Evolutionary conservation across 1,140 invertebrate genomes (phyloP).

Genomic region (Leptinotarsa texana): DNA sequence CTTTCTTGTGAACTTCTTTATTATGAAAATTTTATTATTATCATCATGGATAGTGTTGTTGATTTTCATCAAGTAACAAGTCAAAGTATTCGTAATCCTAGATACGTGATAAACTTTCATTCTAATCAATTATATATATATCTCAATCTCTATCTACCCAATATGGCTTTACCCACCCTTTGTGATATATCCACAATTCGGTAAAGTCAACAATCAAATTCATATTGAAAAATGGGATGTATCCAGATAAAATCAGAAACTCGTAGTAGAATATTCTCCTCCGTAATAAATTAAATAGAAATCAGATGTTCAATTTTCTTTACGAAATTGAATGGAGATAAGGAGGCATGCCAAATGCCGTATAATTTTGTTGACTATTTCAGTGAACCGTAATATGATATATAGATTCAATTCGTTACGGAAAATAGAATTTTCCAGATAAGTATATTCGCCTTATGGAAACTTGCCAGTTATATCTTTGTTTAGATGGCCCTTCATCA

Average conservation of each 20-base stretch:
- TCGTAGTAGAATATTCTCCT: background rate
- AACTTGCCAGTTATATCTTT: background rate
- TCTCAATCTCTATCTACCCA: too few species aligned
- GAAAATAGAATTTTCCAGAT: conserved; percentile 56
- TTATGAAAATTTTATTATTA: too few species aligned
- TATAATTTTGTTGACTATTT: conserved; percentile 30
- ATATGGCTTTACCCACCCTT: too few species aligned
- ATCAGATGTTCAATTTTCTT: conserved; percentile 19
- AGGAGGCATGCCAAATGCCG: conserved; percentile 28
- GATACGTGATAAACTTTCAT: too few species aligned
- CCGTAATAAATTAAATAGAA: conserved; percentile 18
- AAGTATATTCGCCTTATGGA: conserved; percentile 20
- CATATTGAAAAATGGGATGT: background rate
- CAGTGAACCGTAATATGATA: conserved; percentile 35
- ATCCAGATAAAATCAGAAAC: background rate
- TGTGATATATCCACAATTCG: too few species aligned
- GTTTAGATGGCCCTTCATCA: background rate
- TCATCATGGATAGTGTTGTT: too few species aligned
- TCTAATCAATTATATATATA: too few species aligned
- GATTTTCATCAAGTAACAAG: too few species aligned
- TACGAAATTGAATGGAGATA: conserved; percentile 20
- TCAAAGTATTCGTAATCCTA: too few species aligned
- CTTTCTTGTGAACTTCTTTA: too few species aligned
- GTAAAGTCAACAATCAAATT: background rate
- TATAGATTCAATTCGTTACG: conserved; percentile 57